Evolutionary conservation across 2,888 invertebrate genomes (phyloP), one percentile per base, ranked within the genome.

Genomic region (Tetanocera ferruginea): DNA sequence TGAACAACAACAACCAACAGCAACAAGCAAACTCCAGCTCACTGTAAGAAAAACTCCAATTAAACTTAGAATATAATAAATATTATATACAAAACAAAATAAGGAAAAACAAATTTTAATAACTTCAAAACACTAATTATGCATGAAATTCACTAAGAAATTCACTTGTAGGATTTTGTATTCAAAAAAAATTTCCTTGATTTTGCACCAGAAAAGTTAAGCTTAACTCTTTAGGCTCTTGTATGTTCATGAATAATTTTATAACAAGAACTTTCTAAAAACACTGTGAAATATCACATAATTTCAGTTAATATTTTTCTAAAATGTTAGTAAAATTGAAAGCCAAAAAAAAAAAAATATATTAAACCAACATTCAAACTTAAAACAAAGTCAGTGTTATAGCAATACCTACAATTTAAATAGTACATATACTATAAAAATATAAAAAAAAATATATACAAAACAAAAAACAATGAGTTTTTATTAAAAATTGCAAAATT

Each of bases 1-100:
- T 62, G 37, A 70, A 60, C 34, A 28, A 71, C 43, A 62, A 67
- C 28, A 80, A 52, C 51, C 43, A 62, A 67, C 28, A 80, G 43
- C 51, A 73, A 75, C 19, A 78, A 76, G 37, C 55, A 72, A 78
- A 57, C 60, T 71, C 49, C 75, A 81, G 82, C 83, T 85, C 87
- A 86, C 84, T 85, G 86, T 85, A 87, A 86, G 86, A 86, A 83
- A 76, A 86, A 86, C 86, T 85, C 87, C 86, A 86, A 86, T 81
- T 83, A 83, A 82, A 37, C 77, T 82, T 82, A 82, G 81, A 76
- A 78, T 78, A 60, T 55, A 34, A 23, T 51, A 75, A 64, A 67
- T 19, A 19, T 51, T 55, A 49, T 51, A 74, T 64, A 34, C n/a
- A 34, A 51, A 37, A 5, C 25, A 6, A 25, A 66, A 66, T 66